Evolutionary conservation across 2,113 vertebrate species (phyloP), one percentile per base, ranked within the genome.

Genomic region (Pomatostomus ruficeps): DNA sequence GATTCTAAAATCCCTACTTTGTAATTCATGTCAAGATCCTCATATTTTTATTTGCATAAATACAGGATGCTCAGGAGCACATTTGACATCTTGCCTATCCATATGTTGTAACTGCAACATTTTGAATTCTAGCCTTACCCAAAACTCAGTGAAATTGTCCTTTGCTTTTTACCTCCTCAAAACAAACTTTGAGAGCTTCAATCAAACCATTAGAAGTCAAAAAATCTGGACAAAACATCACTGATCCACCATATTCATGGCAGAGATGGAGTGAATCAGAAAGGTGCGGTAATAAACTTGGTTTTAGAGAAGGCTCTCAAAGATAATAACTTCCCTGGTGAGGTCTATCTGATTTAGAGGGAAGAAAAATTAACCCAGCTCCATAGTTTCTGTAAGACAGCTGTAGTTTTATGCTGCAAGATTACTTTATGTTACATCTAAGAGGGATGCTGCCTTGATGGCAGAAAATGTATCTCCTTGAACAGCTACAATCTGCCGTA

Each of bases 301-400:
- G 78, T 85, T 97, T 80, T 87, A 95, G 89, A 91, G 86, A 20
- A 31, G 75, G 92, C 57, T 86, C 73, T 96, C 75, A 94, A 95
- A 97, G 92, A 96, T 97, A 97, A 95, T 96, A 83, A 97, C 93
- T 61, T 95, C 95, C 88, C 91, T 83, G 43, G 78, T 94, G 94
- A 97, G 20, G 26, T 23, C 20, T 51, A 66, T 74, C 31, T 70
- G 54, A 91, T 91, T 97, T 87, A 88, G 61, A 90, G 70, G 33
- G 40, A 66, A 19, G 42, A 96, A 96, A 96, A 52, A 62, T 78
- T 91, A 97, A 97, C 94, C 65, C 67, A 93, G 66, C 83, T 76
- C 70, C 72, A 67, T 42, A 85, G 45, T 77, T 93, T 93, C 85
- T 71, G 33, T 79, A 93, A 93, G 45, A 85, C 42, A 80, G 16